Evolutionary conservation across 2,888 invertebrate genomes (phyloP), one percentile per base, ranked within the genome.

Genomic region (Pristionchus arcanus): DNA sequence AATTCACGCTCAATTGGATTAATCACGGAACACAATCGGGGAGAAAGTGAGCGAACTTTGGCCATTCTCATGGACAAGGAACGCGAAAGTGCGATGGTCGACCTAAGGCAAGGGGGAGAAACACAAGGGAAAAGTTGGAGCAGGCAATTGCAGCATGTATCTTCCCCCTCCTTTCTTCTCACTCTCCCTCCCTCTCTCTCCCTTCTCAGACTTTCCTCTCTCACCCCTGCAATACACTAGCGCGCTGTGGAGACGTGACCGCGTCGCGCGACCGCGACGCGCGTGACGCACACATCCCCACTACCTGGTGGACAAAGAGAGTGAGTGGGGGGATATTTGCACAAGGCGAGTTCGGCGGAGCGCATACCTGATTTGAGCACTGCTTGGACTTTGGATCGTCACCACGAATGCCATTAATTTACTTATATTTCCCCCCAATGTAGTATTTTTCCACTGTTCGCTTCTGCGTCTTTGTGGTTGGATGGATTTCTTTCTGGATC

Each of bases 191-290:
- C 21, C 81, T 42, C 81, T 42, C 25, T 42, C 81, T 83, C 84
- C 59, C 59, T 59, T 84, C 31, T 25, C 84, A 59, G 59, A 59
- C 84, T 84, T 55, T 28, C 31, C 84, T 31, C 84, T 59, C 84
- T 63, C 84, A 3, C 31, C 55, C 21, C 55, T 15, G 53, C 81
- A 28, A 81, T 81, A 81, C 49, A 81, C 81, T 59, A 55, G 84
- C 84, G 55, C 84, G 55, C 59, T 9, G 49, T 16, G 37, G 42
- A 42, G 31, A 28, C 31, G 77, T 21, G 55, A 55, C 83, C 84
- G 84, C 84, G 59, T 34, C 84, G 84, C 84, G 84, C 37, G 37
- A 59, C 59, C 84, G 84, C 84, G 15, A 59, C 84, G 84, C 84
- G 55, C 31, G 83, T 81, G 81, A 81, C 81, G n/a, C 81, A 81